Percentiles rank a stretch among this genome's conserved stretches.
These are phyloP conservation scores for Austrofundulus limnaeus DNA, from an alignment of 2,113 vertebrate genomes.

Conservation along the genomic window DNA sequence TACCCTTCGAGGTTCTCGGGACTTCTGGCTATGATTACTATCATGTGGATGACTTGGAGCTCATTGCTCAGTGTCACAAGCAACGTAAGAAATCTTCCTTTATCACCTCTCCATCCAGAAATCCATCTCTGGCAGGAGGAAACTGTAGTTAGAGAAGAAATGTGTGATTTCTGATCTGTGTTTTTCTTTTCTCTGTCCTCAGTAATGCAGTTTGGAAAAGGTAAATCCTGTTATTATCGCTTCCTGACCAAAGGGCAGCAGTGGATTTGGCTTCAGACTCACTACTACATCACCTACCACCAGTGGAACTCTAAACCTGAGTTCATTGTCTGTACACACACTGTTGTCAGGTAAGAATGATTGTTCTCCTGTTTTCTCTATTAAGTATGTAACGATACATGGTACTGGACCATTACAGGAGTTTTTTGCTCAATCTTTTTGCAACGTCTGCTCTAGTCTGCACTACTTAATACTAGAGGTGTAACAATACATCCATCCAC, in stretches of 20 bases:
- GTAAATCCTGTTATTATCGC: slow-evolving; percentile 90
- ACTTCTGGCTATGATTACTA: slow-evolving; percentile 91
- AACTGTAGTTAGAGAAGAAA: background rate
- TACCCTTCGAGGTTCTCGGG: slow-evolving; percentile 90
- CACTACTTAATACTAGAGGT: too few relatives aligned
- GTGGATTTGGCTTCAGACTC: slow-evolving; percentile 89
- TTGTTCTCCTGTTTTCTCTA: background rate
- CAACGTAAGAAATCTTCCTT: slow-evolving; percentile 78
- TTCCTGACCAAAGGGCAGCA: slow-evolving; percentile 90
- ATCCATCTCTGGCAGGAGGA: background rate
- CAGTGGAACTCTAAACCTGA: slow-evolving; percentile 93
- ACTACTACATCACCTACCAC: slow-evolving; percentile 90
- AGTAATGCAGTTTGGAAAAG: slow-evolving; percentile 91
- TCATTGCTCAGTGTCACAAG: slow-evolving; percentile 89
- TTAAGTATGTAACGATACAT: too few relatives aligned
- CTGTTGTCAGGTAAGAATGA: slow-evolving; percentile 82
- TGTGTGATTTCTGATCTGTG: background rate
- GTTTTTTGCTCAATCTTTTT: too few relatives aligned
- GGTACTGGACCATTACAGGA: too few relatives aligned
- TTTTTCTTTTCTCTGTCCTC: slow-evolving; percentile 25
- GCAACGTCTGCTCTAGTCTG: too few relatives aligned
- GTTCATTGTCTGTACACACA: slow-evolving; percentile 89
- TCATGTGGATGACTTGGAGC: slow-evolving; percentile 88
- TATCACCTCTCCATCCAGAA: background rate
- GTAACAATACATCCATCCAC: too few relatives aligned